phyloP scores from a whole-genome alignment of 2,888 invertebrate species.

The Brachylomia viminalis region DNA sequence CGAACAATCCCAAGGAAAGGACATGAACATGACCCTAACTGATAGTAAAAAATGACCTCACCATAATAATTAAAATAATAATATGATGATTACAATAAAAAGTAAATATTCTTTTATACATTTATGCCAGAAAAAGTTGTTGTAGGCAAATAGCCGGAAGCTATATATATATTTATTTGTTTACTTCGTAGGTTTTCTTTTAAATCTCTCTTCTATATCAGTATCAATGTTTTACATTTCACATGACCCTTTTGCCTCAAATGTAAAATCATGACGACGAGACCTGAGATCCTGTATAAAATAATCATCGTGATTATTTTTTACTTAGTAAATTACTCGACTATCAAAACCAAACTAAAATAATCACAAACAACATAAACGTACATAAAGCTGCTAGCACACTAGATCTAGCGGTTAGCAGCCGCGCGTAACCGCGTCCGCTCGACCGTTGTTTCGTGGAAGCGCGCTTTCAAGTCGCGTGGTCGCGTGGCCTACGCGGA shows the following conservation, averaged over 20 bases:
- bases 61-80: neutral
- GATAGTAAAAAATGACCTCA: neutral
- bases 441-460: constrained; percentile 75
- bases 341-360: constrained; percentile 28
- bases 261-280: neutral
- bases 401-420: constrained; percentile 57
- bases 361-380: constrained; percentile 25
- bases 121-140: neutral
- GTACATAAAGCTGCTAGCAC: constrained; percentile 59
- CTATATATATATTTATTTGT: neutral
- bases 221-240: neutral
- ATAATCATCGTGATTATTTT: neutral
- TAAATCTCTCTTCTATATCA: neutral
- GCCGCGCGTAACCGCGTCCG: constrained; percentile 70
- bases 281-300: neutral
- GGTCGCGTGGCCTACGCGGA: constrained; percentile 47
- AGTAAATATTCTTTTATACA: neutral
- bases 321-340: constrained; percentile 7
- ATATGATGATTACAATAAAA: neutral
- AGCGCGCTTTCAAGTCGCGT: constrained; percentile 74
- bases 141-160: neutral
- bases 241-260: neutral
- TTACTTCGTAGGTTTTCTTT: neutral
- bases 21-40: neutral
- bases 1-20: neutral